Conservation (phyloP, 2,797 vertebrate species). For the Pelochelys cantorii region DNA sequence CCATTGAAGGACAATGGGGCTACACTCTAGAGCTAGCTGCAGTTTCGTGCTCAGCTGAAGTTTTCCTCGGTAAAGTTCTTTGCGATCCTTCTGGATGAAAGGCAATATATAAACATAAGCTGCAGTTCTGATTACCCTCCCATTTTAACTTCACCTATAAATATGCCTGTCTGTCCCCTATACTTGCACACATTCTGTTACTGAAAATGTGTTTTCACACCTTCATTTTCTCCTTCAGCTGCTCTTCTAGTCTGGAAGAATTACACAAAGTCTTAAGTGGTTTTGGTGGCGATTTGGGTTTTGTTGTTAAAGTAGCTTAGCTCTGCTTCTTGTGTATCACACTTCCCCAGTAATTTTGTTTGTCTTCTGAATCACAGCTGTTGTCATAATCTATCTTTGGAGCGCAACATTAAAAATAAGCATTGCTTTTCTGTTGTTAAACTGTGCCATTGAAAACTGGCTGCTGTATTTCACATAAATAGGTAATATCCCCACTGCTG, state of each 20-base stretch:
- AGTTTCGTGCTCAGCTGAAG: not conserved
- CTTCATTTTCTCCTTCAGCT: not conserved
- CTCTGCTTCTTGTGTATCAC: not conserved
- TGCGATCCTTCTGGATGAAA: not conserved
- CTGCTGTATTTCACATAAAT: not conserved
- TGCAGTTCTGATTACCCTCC: not conserved
- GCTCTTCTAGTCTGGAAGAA: not conserved
- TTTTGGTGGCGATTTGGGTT: not conserved
- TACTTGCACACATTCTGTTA: fast-evolving
- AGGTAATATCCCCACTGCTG: not conserved
- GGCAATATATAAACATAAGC: not conserved
- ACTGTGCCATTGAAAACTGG: not conserved
- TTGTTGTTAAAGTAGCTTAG: conserved; percentile 12
- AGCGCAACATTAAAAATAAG: not conserved
- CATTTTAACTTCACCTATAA: not conserved
- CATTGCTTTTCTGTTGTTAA: not conserved
- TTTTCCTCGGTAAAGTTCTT: not conserved
- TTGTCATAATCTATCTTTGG: not conserved
- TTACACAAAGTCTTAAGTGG: not conserved
- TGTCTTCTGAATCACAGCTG: conserved; percentile 31
- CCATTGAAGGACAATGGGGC: not conserved
- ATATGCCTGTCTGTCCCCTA: fast-evolving
- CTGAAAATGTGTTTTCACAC: not conserved
- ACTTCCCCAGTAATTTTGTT: not conserved
- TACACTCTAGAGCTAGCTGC: not conserved